Evolutionary conservation across 2,113 vertebrate species (phyloP), one percentile per base, ranked within the genome.

Genomic region (Sebastes fasciatus): DNA sequence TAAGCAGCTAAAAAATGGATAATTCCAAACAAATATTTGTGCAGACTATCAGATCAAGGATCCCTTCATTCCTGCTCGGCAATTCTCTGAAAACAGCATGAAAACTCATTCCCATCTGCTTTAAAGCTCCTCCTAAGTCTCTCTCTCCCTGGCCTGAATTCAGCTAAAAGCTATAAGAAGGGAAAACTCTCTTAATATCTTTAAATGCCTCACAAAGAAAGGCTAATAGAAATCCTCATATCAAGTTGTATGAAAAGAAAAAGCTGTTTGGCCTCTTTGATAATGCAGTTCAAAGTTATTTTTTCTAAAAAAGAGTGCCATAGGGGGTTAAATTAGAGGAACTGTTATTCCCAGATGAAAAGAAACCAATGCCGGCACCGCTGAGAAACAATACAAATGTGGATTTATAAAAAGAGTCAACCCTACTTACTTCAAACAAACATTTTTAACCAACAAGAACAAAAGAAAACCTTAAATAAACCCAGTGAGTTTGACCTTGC

Each of bases 381-480:
- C 67, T 23, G 45, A 71, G 74, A 58, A 70, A 80, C 72, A 62
- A 58, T 74, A 48, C 40, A 66, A 82, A 46, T 42, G 17, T 34
- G 26, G 42, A 85, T 75, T 82, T 65, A 79, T 77, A 68, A 40
- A 19, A 49, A 79, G 58, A 58, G 40, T 42, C 34, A 72, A 69
- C 51, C 65, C 23, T 16, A 21, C 46, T 74, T 58, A 49, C 74
- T 77, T 88, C 51, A 77, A 78, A 75, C 52, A 74, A 75, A 76
- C 63, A 68, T 43, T 77, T 77, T 82, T 71, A 80, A 86, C 73
- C 74, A 82, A 80, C 48, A 68, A 69, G 75, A 93, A 88, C 80
- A 89, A 84, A 89, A 79, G 83, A 52, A 69, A 67, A 74, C 34
- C 68, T 91, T 93, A 90, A 76, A 85, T 88, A 93, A 86, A 66